phyloP scores from a whole-genome alignment of 1,140 invertebrate species.

The Galleria mellonella region DNA sequence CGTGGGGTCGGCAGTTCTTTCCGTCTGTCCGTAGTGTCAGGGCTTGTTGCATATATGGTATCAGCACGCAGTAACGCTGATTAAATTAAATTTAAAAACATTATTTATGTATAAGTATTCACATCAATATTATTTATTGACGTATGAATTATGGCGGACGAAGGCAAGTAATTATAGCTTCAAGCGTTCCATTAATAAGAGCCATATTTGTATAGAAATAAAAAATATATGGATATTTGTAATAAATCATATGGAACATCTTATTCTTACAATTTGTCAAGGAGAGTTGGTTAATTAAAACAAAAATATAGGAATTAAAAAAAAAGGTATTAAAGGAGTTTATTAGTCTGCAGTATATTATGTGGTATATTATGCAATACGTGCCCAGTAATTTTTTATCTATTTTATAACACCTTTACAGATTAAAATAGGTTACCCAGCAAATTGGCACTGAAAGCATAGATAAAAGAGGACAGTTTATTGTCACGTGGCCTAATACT shows the following conservation, averaged over 20 bases:
- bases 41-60: too few relatives aligned
- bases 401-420: neutral
- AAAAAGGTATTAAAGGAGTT: too few relatives aligned
- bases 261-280: constrained; percentile 7
- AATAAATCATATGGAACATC: neutral
- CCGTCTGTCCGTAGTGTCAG: too few relatives aligned
- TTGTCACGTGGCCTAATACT: too few relatives aligned
- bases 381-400: neutral
- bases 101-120: neutral
- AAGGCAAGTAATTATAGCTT: neutral
- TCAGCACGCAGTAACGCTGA: too few relatives aligned
- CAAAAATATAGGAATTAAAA: constrained; percentile 3
- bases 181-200: neutral
- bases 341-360: too few relatives aligned
- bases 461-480: too few relatives aligned
- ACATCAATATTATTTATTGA: neutral
- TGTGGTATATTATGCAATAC: too few relatives aligned
- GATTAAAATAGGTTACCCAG: neutral
- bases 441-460: constrained; percentile 8
- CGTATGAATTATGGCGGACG: neutral
- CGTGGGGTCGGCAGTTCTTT: too few relatives aligned
- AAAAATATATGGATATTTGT: neutral
- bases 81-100: neutral
- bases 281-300: constrained; percentile 16
- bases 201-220: neutral